Evolutionary conservation across 2,888 invertebrate genomes (phyloP).

Genomic region (Cantharis nigra): DNA sequence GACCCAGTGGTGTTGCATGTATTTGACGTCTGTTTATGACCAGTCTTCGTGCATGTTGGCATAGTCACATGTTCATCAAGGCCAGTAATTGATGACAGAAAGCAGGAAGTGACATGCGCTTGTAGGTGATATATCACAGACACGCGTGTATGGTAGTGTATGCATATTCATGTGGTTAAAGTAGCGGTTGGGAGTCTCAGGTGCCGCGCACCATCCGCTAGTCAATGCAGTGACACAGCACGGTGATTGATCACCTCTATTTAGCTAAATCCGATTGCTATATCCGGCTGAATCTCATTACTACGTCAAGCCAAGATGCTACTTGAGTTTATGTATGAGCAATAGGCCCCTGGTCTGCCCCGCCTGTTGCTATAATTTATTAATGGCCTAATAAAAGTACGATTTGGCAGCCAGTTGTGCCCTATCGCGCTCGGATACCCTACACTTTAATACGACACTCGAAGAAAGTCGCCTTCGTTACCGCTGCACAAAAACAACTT

Average conservation of each 20-base stretch:
- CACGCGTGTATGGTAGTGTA: slow-evolving; percentile 43
- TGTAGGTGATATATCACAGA: slow-evolving; percentile 45
- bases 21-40: slow-evolving; percentile 53
- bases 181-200: slow-evolving; percentile 45
- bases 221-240: slow-evolving; percentile 51
- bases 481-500: slow-evolving; percentile 46
- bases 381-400: slow-evolving; percentile 58
- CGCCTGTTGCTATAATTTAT: slow-evolving; percentile 59
- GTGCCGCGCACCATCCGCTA: slow-evolving; percentile 49
- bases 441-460: slow-evolving; percentile 50
- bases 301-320: slow-evolving; percentile 58
- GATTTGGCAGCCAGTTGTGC: slow-evolving; percentile 51
- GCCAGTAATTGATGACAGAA: slow-evolving; percentile 57
- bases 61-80: slow-evolving; percentile 57
- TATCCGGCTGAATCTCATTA: slow-evolving; percentile 58
- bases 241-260: slow-evolving; percentile 56
- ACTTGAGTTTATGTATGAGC: slow-evolving; percentile 57
- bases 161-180: slow-evolving; percentile 53
- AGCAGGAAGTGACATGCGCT: slow-evolving; percentile 45
- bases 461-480: slow-evolving; percentile 47
- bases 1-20: slow-evolving; percentile 35
- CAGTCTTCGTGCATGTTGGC: slow-evolving; percentile 55
- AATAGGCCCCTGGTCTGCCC: slow-evolving; percentile 50
- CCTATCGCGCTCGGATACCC: slow-evolving; percentile 44
- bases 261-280: slow-evolving; percentile 56